Evolutionary conservation across 2,888 invertebrate genomes (phyloP), one percentile per base, ranked within the genome.

Genomic region (Drymonia ruficornis): DNA sequence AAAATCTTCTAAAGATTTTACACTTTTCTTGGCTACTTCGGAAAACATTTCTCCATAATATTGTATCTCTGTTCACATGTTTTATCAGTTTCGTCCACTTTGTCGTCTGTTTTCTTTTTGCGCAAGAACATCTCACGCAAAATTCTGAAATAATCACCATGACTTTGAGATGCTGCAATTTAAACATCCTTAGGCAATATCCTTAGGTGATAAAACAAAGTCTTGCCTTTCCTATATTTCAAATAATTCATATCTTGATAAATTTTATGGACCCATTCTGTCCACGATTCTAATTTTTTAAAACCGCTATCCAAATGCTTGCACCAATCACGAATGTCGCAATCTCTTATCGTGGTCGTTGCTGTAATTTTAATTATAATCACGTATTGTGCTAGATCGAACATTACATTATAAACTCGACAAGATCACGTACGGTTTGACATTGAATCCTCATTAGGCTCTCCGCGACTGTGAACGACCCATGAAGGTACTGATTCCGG

Each of bases 211-310:
- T 8, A 31, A 40, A 40, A 40, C 16, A 40, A 38, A 36, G n/a
- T 36, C 13, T 36, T 16, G 79, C 83, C 74, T 72, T 65, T 78
- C 66, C 72, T 75, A 51, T 71, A 59, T 50, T 79, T 71, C 45
- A 84, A 57, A 36, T 56, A 43, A 18, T 58, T 61, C 12, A 83
- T 65, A 51, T 78, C 72, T 44, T 67, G 68, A 56, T 80, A 76
- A 16, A 78, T 76, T 47, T 67, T 74, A 36, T 78, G 66, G 40
- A 90, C 65, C 90, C 91, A 90, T n/a, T 68, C 61, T 48, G 73
- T 77, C 88, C 90, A 89, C 52, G 80, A 65, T 55, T 86, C 80
- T 29, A 91, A 67, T 64, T 87, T 83, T 43, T 59, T 50, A 42
- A 77, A 78, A 6, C 81, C 82, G 38, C 76, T 75, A 43, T 81